phyloP scores from a whole-genome alignment of 2,113 vertebrate species.

The Brachirus orientalis region DNA sequence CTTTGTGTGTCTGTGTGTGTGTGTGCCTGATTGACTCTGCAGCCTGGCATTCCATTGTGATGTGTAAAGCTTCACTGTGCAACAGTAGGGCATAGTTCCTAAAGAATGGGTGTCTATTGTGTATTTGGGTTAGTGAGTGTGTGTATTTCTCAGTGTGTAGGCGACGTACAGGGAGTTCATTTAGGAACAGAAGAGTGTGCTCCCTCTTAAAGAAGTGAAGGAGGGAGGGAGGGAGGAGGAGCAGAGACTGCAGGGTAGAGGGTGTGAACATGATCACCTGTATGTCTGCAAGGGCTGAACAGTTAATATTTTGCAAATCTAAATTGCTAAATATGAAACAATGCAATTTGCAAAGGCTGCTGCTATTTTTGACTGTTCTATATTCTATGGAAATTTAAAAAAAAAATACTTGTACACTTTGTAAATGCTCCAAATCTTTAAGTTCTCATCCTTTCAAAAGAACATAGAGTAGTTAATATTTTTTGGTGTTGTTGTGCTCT shows the following conservation, averaged over 20 bases:
- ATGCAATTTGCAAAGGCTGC: too few relatives aligned
- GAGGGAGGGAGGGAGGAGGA: not conserved
- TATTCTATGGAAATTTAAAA: too few relatives aligned
- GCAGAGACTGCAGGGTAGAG: not conserved
- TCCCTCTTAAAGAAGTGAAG: constrained; percentile 4
- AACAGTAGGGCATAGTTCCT: constrained; percentile 76
- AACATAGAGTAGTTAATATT: too few relatives aligned
- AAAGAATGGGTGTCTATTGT: constrained; percentile 52
- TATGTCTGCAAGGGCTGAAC: not conserved
- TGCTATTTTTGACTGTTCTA: too few relatives aligned
- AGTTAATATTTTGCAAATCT: too few relatives aligned
- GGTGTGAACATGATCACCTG: constrained; percentile 14
- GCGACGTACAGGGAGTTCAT: constrained; percentile 53
- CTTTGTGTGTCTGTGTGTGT: constrained; percentile 23
- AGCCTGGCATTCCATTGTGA: constrained; percentile 69
- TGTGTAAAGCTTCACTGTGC: constrained; percentile 58
- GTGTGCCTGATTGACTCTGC: constrained; percentile 1
- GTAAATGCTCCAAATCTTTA: too few relatives aligned
- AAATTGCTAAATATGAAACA: too few relatives aligned
- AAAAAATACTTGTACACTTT: too few relatives aligned
- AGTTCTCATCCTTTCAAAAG: too few relatives aligned
- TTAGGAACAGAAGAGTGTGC: constrained; percentile 27
- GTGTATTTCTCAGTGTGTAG: constrained; percentile 18
- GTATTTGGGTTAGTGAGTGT: constrained; percentile 6
- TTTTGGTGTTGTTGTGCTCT: too few relatives aligned